Base-by-base conservation (phyloP, 2,113 vertebrate species). In the Castor canadensis region DNA sequence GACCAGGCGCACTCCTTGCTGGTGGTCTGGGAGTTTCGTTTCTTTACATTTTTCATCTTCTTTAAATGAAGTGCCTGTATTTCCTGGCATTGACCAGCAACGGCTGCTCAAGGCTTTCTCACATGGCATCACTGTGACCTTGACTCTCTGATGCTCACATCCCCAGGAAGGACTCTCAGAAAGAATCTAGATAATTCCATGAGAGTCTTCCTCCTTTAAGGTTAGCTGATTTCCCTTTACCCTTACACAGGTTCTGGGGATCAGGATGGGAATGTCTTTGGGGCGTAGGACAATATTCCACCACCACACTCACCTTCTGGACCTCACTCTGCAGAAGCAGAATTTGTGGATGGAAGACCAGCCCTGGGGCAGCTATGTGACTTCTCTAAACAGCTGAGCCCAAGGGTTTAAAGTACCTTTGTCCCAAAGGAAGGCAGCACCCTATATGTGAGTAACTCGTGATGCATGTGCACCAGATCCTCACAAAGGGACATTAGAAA, bases 51-150 rank as follows among this genome's bases (percentile, higher is more conserved):
- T 45, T 11, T 22, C 9, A 30, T 35, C 16, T n/a, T 30, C 56
- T 28, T 3, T 30, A 15, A 6, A 26, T 54, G 3, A 17, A n/a
- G 35, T 6, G 1, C n/a, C 16, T 26, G 72, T 38, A 6, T 20
- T 64, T 60, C 58, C 73, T 49, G 26, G 35, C 1, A 12, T 22
- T 16, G 28, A 32, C 45, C 71, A 71, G 38, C 22, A 0, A 0
- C 17, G 26, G 45, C 28, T 43, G 6, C n/a, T 6, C 28, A 2
- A 22, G 66, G 58, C 43, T 40, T 72, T 38, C 64, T 40, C 35
- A 30, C 6, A 6, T 38, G 9, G 3, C 26, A 0, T 40, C 43
- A 2, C 2, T 5, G 8, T 9, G 60, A 84, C 30, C 49, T 10
- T 1, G 16, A 30, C 67, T 71, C 67, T 71, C 43, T 38, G 56